phyloP scores from a whole-genome alignment of 2,797 vertebrate species.

The Picus viridis region DNA sequence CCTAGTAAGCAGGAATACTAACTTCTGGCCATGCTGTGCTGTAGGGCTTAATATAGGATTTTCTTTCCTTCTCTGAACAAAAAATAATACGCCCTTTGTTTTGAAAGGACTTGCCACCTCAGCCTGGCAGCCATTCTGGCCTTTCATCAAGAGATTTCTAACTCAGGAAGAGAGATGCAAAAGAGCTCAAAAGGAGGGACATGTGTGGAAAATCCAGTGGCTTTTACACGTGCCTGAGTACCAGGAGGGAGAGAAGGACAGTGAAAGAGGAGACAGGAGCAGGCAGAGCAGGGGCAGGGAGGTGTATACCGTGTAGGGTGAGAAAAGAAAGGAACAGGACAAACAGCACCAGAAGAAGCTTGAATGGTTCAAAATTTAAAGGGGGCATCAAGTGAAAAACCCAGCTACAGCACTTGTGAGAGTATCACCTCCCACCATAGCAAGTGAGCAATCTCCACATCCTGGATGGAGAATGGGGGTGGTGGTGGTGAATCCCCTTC shows the following conservation, averaged over 20 bases:
- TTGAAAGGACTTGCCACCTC: background rate
- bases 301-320: background rate
- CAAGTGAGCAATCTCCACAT: background rate
- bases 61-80: background rate
- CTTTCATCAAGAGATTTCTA: background rate
- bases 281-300: background rate
- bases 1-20: background rate
- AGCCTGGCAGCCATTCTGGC: background rate
- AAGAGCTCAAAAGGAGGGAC: background rate
- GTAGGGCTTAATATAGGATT: background rate
- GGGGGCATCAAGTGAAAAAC: background rate
- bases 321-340: background rate
- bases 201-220: background rate
- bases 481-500: background rate
- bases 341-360: background rate
- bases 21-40: background rate
- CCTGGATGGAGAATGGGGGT: background rate
- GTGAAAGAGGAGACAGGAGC: background rate
- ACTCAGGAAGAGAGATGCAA: background rate
- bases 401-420: background rate
- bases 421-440: background rate
- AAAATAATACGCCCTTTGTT: background rate
- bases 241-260: background rate
- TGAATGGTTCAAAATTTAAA: background rate
- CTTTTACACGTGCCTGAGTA: background rate